Percentiles rank a stretch among this genome's conserved stretches.
Conservation (phyloP, 1,140 invertebrate genomes). For the Riptortus pedestris region DNA sequence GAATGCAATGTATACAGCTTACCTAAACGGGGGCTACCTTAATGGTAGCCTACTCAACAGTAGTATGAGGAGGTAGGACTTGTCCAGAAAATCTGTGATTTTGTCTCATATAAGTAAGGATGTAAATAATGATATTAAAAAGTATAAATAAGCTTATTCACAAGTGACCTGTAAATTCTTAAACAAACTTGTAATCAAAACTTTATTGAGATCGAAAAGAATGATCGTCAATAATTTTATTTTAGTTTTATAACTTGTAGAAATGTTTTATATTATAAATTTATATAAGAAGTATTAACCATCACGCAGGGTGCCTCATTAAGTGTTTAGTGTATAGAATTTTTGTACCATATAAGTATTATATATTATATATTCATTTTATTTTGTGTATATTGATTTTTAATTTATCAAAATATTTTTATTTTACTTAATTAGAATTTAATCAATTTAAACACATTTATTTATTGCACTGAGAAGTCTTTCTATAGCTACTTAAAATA, state of each 20-base stretch:
- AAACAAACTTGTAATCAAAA: background rate
- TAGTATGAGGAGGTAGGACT: constrained; percentile 49
- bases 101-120: background rate
- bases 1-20: constrained; percentile 58
- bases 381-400: background rate
- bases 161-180: constrained; percentile 4
- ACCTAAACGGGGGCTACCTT: constrained; percentile 50
- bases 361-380: background rate
- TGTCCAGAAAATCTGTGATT: constrained; percentile 13
- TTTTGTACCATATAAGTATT: background rate
- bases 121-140: constrained; percentile 14
- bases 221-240: constrained; percentile 1
- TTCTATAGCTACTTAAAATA: background rate
- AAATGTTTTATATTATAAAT: constrained; percentile 14
- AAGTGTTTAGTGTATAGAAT: background rate
- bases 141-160: constrained; percentile 1
- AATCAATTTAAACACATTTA: background rate
- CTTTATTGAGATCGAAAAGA: background rate
- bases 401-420: constrained; percentile 1
- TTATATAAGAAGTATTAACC: constrained; percentile 11
- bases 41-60: constrained; percentile 58
- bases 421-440: background rate
- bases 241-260: constrained; percentile 13
- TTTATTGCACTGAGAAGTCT: background rate
- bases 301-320: constrained; percentile 13